Evolutionary conservation across 2,888 invertebrate genomes (phyloP).

Genomic region (Aromia moschata): DNA sequence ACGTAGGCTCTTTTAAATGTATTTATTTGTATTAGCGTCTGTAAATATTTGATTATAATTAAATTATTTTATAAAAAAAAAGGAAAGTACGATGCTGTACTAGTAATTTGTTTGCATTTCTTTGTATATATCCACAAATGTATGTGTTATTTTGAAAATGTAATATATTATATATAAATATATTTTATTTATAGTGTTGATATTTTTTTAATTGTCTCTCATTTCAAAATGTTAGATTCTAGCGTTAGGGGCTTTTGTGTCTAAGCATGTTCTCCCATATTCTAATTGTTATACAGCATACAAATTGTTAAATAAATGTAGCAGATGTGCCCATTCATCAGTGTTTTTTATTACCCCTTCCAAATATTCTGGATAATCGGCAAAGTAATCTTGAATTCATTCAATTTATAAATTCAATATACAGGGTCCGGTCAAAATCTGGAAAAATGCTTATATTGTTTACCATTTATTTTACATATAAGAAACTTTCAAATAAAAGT

Average conservation of each 20-base stretch:
- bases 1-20: slow-evolving; percentile 28
- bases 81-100: slow-evolving; percentile 9
- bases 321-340: slow-evolving; percentile 56
- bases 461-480: too few relatives aligned
- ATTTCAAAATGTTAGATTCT: slow-evolving; percentile 53
- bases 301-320: slow-evolving; percentile 64
- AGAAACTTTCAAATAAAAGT: too few relatives aligned
- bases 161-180: slow-evolving; percentile 46
- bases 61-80: slow-evolving; percentile 17
- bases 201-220: slow-evolving; percentile 32
- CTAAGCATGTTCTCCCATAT: slow-evolving; percentile 62
- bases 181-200: slow-evolving; percentile 26
- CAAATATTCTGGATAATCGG: too few relatives aligned
- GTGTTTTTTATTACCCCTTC: not conserved
- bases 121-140: slow-evolving; percentile 38
- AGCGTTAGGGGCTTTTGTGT: slow-evolving; percentile 60
- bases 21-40: slow-evolving; percentile 22
- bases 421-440: too few relatives aligned
- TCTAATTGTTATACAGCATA: slow-evolving; percentile 62
- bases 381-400: too few relatives aligned
- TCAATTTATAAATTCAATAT: too few relatives aligned
- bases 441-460: too few relatives aligned
- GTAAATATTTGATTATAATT: slow-evolving; percentile 29
- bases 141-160: slow-evolving; percentile 40
- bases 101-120: slow-evolving; percentile 34